A percentile compares a stretch with the other conserved stretches of the same genome.
Conservation (phyloP, 2,888 invertebrate species). For the Dione juno region DNA sequence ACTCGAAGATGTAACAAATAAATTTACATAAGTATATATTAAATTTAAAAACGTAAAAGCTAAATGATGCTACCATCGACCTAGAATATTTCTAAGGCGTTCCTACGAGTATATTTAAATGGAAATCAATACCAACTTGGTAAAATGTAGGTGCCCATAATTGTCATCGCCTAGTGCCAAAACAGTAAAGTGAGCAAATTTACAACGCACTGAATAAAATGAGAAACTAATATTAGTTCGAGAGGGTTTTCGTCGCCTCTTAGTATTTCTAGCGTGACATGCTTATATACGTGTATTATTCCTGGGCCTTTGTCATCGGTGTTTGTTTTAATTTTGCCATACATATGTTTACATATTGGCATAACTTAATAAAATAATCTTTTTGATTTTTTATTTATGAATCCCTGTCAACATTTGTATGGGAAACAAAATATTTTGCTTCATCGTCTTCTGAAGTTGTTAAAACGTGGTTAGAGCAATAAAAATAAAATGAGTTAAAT, state of each 20-base stretch:
- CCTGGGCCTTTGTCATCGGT: slow-evolving; percentile 3
- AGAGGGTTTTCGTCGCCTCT: slow-evolving; percentile 53
- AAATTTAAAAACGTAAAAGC: neutral
- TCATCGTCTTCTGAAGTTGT: slow-evolving; percentile 10
- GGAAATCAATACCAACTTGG: slow-evolving; percentile 53
- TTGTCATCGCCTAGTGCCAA: slow-evolving; percentile 63
- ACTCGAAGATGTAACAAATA: too few relatives aligned
- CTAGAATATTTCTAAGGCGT: slow-evolving; percentile 26
- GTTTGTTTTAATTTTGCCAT: neutral
- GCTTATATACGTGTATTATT: slow-evolving; percentile 32
- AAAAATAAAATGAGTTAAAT: slow-evolving; percentile 14
- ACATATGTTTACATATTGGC: neutral
- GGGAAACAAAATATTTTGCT: slow-evolving; percentile 10
- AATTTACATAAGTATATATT: neutral
- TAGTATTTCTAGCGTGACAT: slow-evolving; percentile 47
- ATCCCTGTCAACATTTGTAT: neutral
- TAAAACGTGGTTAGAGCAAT: neutral
- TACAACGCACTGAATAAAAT: slow-evolving; percentile 61
- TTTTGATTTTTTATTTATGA: neutral
- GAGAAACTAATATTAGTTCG: slow-evolving; percentile 69
- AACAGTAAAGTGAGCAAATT: slow-evolving; percentile 68
- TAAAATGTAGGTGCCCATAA: slow-evolving; percentile 56
- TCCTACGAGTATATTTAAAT: slow-evolving; percentile 54
- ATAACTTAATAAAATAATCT: neutral
- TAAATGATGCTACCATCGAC: slow-evolving; percentile 22